phyloP scores from a whole-genome alignment of 2,113 vertebrate species.

The Dipodomys ordii region DNA sequence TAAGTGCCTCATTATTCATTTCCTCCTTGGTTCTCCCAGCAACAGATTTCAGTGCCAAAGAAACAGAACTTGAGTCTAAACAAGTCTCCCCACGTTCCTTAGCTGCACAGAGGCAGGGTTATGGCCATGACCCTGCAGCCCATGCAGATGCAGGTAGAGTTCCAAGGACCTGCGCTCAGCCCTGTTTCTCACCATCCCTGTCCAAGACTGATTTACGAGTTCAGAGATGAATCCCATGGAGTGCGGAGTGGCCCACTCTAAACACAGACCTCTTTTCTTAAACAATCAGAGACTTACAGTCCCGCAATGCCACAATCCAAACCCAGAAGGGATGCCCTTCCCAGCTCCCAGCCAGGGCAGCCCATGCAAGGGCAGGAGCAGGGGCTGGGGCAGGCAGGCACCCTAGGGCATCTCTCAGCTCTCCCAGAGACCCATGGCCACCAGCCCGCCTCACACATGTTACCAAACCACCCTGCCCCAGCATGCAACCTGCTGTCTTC shows the following conservation, averaged over 20 bases:
- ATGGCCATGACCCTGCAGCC: background rate
- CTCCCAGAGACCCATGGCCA: constrained; percentile 23
- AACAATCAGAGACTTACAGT: background rate
- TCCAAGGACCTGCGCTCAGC: background rate
- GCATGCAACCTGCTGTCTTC: constrained; percentile 49
- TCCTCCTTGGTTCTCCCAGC: background rate
- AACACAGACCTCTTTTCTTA: background rate
- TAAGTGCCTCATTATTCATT: background rate
- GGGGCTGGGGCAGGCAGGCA: background rate
- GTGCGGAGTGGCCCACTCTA: background rate
- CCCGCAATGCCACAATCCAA: background rate
- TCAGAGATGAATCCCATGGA: background rate
- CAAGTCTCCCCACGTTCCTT: background rate
- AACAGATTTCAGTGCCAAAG: background rate
- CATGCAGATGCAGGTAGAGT: background rate
- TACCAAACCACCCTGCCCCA: constrained; percentile 49
- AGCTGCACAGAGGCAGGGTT: background rate
- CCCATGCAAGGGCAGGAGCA: background rate
- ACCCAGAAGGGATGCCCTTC: background rate
- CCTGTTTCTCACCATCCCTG: background rate
- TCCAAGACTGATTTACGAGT: background rate
- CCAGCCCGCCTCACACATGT: constrained; percentile 39
- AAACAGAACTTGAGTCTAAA: constrained; percentile 35
- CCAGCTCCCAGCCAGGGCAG: background rate
- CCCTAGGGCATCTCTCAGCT: background rate